Evolutionary conservation across 2,888 invertebrate species (phyloP).

Genomic region (Cacoxenus indagator): DNA sequence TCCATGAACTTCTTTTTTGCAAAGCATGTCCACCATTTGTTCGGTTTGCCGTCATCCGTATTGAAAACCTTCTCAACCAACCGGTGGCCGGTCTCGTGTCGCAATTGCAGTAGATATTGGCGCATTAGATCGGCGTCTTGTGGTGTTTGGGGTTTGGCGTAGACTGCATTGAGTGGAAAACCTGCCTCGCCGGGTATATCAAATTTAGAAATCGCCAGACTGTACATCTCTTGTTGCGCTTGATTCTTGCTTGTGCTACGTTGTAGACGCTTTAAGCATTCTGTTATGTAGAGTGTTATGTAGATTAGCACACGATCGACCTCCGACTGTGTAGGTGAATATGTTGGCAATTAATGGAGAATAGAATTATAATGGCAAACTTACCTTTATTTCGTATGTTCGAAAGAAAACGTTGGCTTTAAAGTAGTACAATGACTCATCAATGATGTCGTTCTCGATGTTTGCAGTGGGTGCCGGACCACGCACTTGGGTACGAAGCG

Average conservation of each 20-base stretch:
- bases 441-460: slow-evolving; percentile 90
- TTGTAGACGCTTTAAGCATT: slow-evolving; percentile 95
- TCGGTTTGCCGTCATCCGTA: slow-evolving; percentile 92
- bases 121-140: slow-evolving; percentile 91
- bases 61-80: slow-evolving; percentile 93
- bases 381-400: slow-evolving; percentile 97
- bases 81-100: slow-evolving; percentile 94
- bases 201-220: slow-evolving; percentile 93
- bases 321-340: slow-evolving; percentile 89
- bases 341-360: neutral
- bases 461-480: slow-evolving; percentile 90
- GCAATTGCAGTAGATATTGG: slow-evolving; percentile 91
- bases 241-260: slow-evolving; percentile 91
- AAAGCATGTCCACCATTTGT: slow-evolving; percentile 99
- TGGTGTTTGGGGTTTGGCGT: slow-evolving; percentile 84
- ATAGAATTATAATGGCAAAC: neutral
- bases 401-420: slow-evolving; percentile 99
- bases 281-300: slow-evolving; percentile 96
- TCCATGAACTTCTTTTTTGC: slow-evolving; percentile 99
- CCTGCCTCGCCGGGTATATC: slow-evolving; percentile 96
- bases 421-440: slow-evolving; percentile 97
- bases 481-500: slow-evolving; percentile 89
- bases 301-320: slow-evolving; percentile 97
- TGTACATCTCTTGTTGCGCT: slow-evolving; percentile 95
- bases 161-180: slow-evolving; percentile 96